Conservation (phyloP, 2,113 vertebrate genomes). For the Phylloscopus trochiloides region DNA sequence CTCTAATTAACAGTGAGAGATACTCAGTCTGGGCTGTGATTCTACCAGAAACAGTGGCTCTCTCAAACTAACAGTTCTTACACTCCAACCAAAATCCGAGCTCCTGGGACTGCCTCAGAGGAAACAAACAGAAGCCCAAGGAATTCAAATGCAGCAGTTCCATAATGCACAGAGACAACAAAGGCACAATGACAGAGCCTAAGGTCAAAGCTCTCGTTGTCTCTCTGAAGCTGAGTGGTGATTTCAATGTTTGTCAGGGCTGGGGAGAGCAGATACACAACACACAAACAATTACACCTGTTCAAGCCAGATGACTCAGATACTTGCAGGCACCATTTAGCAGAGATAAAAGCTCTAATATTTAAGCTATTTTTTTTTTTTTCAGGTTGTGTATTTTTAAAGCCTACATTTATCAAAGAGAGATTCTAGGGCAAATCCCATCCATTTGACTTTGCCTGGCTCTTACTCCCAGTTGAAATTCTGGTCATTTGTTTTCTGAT, state of each 20-base stretch:
- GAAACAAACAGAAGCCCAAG: constrained; percentile 14
- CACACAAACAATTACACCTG: constrained; percentile 18
- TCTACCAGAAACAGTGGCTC: neutral
- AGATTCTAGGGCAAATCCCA: neutral
- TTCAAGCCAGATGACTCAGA: neutral
- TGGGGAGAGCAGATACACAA: neutral
- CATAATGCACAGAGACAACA: neutral
- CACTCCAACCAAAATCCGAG: neutral
- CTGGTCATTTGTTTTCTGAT: neutral
- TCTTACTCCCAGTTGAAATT: neutral
- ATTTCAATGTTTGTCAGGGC: neutral
- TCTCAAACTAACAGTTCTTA: neutral
- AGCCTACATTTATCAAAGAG: neutral
- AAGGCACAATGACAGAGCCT: constrained; percentile 32
- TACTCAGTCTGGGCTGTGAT: neutral
- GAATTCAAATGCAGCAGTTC: constrained; percentile 15
- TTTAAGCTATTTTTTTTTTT: neutral
- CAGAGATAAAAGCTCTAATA: constrained; percentile 13
- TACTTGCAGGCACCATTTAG: neutral
- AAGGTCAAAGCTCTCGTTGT: constrained; percentile 25
- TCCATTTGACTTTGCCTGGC: neutral
- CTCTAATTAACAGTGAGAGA: constrained; percentile 32
- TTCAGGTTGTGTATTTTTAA: constrained; percentile 18
- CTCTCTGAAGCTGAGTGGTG: neutral
- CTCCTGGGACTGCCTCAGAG: neutral